Evolutionary conservation across 2,888 invertebrate species (phyloP), one percentile per base, ranked within the genome.

Genomic region (Cactoblastis cactorum): DNA sequence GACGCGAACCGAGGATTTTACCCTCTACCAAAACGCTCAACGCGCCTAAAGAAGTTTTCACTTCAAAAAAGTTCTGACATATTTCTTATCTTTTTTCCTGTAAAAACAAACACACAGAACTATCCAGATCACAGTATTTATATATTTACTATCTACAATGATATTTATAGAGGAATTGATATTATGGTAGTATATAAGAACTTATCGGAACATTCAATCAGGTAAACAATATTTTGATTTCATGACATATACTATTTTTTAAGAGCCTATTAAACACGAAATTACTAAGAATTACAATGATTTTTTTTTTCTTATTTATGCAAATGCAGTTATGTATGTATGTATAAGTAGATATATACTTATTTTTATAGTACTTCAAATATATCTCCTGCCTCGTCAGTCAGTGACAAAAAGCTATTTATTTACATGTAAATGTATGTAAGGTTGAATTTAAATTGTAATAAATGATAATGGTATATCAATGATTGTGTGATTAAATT

Each of bases 391-490:
- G 39, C 22, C 12, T 22, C 22, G 39, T 33, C 19, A 39, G 24
- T 8, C 24, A 33, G 32, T 33, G 14, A 6, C 17, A 28, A 28
- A 43, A 24, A 28, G 18, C 43, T 28, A 46, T 28, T 46, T 34
- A 24, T 38, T 11, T 35, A 15, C 37, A 17, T 43, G 17, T 17
- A 8, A 37, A 45, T 38, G 33, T 43, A 38, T 48, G 48, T 38
- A 51, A 28, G 48, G 8, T 24, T 43, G 18, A 43, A 53, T 18
- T 51, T 45, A 54, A 48, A 41, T 22, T 57, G 55, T 57, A 57
- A 55, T 55, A 53, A 50, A 49, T 62, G 65, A 48, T 64, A 63
- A 52, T 59, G 56, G 47, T 62, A 59, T 63, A 69, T 59, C 53
- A 59, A 60, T 63, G 53, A 49, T 49, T 53, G 49, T 47, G 41